Percentiles rank a stretch among this genome's conserved stretches.
Evolutionary conservation across 1,140 invertebrate genomes (phyloP).

Genomic region (Coelopa frigida): DNA sequence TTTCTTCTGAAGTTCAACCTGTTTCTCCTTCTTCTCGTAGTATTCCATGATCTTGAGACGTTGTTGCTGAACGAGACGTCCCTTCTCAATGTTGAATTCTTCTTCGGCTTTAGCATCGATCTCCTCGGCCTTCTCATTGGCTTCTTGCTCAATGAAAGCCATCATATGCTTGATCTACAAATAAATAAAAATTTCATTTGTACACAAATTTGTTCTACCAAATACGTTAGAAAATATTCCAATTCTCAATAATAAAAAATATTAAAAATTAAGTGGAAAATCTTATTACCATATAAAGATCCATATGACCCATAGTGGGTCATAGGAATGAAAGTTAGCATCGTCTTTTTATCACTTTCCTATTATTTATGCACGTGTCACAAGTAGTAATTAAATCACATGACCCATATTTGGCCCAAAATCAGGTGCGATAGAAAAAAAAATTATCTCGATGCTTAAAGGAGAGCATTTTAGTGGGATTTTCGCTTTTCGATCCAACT

Average conservation of each 20-base stretch:
- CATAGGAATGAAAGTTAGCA: too few relatives aligned
- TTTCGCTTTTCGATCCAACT: too few relatives aligned
- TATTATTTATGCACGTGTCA: too few relatives aligned
- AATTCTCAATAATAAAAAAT: too few relatives aligned
- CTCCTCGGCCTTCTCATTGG: constrained; percentile 99
- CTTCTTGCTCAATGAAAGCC: constrained; percentile 99
- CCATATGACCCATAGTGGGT: too few relatives aligned
- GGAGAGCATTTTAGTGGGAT: too few relatives aligned
- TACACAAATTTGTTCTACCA: background rate
- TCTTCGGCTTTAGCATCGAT: constrained; percentile 99
- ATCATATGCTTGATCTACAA: constrained; percentile 99
- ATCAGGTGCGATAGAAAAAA: too few relatives aligned
- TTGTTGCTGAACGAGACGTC: constrained; percentile 94
- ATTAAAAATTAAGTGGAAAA: background rate
- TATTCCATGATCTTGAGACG: constrained; percentile 99
- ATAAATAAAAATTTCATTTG: constrained; percentile 14
- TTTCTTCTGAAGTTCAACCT: constrained; percentile 98
- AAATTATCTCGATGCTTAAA: too few relatives aligned
- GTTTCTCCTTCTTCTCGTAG: constrained; percentile 98
- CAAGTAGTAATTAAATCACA: too few relatives aligned
- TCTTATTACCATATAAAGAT: too few relatives aligned
- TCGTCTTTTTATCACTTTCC: too few relatives aligned
- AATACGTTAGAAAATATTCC: background rate
- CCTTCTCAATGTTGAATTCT: constrained; percentile 99
- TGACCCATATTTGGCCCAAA: too few relatives aligned